Evolutionary conservation across 1,140 invertebrate genomes (phyloP), one percentile per base, ranked within the genome.

Genomic region (Penaeus vannamei): DNA sequence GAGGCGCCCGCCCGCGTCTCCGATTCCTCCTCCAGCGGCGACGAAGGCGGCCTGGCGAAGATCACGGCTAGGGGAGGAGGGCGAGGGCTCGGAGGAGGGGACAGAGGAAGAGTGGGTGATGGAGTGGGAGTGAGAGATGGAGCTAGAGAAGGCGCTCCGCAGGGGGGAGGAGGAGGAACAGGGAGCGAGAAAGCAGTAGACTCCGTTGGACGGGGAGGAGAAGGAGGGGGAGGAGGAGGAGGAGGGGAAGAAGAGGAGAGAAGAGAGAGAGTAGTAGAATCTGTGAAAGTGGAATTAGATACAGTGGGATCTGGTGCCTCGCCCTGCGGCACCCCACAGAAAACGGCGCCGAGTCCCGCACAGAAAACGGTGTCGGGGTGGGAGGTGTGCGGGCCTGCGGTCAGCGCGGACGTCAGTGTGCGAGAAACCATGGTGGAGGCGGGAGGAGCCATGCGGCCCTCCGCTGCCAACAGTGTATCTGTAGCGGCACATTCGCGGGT

Each of bases 251-350:
- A n/a, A 14, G 36, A 23, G 64, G 77, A 66, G 32, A 32, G 20
- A 17, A 77, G 64, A 61, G 59, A 66, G 46, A 19, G 60, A 22
- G 53, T 19, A n/a, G 66, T 42, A 8, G 64, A 42, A 46, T 14
- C 72, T 14, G 85, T 53, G 60, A 64, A 42, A 23, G 32, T 46
- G 36, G 61, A 80, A 42, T 29, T 64, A 53, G 60, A 87, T 32
- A 77, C 29, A 88, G 87, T 83, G 32, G 81, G 87, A 22, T 23
- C 42, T 84, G 81, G 59, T 17, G 87, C 53, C 81, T 84, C 87
- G 81, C 87, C 87, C 87, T 88, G 81, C 87, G 87, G 87, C 87
- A 88, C 87, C 19, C 81, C 87, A 84, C 87, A 88, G 87, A 88
- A 88, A 88, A 88, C 87, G 46, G 46, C 46, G 46, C 46, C 46